Base-by-base conservation (phyloP, 2,888 invertebrate genomes). In the Pseudococcus longispinus region DNA sequence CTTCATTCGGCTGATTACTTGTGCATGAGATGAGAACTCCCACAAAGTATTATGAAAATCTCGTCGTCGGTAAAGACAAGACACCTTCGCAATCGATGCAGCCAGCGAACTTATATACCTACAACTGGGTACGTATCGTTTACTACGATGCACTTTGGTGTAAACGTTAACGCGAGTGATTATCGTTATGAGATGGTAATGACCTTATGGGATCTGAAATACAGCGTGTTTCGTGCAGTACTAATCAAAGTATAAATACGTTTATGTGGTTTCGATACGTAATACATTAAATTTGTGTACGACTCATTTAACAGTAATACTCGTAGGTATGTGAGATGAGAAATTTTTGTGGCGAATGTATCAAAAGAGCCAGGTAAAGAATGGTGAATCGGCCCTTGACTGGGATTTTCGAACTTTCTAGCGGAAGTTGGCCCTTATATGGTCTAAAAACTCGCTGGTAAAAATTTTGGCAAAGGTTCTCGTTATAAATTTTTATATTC, bases 1-100 rank as follows among this genome's bases (percentile, higher is more conserved):
- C 32, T 80, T 80, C 77, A 80, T 37, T 80, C 60, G 70, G 15
- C 29, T 29, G 29, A 70, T 42, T 42, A 80, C 42, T n/a, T 20
- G 77, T 29, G 42, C 29, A 80, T 42, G 77, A 80, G 77, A 80
- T 42, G 77, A 80, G 77, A 80, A 80, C 77, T 80, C 77, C 77
- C 77, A 80, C 77, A 80, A 80, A 80, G 77, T 80, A 80, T 74
- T 32, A 74, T 74, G 32, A 74, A 74, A 74, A 74, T 74, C 18
- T 74, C 29, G 29, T 37, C 60, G 20, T 60, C 23, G 60, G 60
- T 60, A 60, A 15, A 55, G 13, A n/a, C 13, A 74, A 74, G 70
- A 74, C 74, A 74, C 74, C 74, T 74, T 74, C 74, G 74, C 74
- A 74, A 74, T 37, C 74, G 13, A 29, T 32, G 29, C 74, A 18